Evolutionary conservation across 2,888 invertebrate species (phyloP).

Genomic region (Apotomis betuletana): DNA sequence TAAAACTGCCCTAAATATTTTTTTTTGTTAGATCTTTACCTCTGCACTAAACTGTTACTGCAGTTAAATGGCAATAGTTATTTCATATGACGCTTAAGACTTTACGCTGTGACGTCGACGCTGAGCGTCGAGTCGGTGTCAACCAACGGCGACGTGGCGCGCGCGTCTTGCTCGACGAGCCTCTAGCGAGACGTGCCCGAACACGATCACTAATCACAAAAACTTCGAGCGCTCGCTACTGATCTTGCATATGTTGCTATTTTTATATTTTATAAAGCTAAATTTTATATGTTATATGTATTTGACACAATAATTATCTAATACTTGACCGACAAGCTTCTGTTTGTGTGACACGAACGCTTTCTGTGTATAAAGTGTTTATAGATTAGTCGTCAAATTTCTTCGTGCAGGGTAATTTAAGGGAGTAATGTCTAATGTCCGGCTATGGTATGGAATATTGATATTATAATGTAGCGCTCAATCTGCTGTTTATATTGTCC

Average conservation of each 20-base stretch:
- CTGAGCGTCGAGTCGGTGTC: too few relatives aligned
- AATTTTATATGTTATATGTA: constrained; percentile 26
- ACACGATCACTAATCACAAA: background rate
- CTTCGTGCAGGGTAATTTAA: constrained; percentile 78
- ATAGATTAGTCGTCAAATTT: constrained; percentile 73
- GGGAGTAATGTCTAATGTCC: constrained; percentile 52
- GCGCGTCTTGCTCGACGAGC: too few relatives aligned
- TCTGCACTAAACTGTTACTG: too few relatives aligned
- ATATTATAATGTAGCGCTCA: constrained; percentile 59
- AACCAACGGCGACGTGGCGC: too few relatives aligned
- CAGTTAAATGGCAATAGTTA: too few relatives aligned
- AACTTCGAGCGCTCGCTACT: constrained; percentile 19
- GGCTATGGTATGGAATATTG: constrained; percentile 55
- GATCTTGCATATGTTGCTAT: constrained; percentile 10
- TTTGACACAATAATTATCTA: constrained; percentile 16
- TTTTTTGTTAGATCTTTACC: too few relatives aligned
- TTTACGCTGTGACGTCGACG: too few relatives aligned
- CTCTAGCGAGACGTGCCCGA: too few relatives aligned
- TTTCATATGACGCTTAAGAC: too few relatives aligned
- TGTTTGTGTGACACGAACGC: constrained; percentile 48
- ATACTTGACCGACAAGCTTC: constrained; percentile 24
- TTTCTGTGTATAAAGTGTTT: constrained; percentile 58
- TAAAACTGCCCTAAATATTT: too few relatives aligned
- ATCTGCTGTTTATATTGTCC: constrained; percentile 54
- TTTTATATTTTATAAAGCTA: constrained; percentile 16